phyloP scores from a whole-genome alignment of 2,797 vertebrate genomes.

The Tauraco hartlaubi region DNA sequence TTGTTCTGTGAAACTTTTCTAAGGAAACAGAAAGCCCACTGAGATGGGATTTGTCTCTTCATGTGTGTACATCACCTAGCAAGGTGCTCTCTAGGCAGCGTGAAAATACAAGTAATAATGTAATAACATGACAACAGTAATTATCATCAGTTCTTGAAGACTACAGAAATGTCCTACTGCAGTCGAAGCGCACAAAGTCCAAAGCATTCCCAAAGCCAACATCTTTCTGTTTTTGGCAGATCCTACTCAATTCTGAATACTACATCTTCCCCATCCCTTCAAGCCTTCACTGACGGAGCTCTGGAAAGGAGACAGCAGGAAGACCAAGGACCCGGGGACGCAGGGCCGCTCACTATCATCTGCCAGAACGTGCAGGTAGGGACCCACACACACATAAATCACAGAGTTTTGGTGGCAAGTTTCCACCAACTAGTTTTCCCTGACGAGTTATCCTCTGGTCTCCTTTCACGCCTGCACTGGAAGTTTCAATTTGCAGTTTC shows the following conservation, averaged over 20 bases:
- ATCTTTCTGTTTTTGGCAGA: constrained; percentile 71
- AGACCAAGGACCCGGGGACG: constrained; percentile 84
- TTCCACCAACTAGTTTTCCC: neutral
- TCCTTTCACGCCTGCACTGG: neutral
- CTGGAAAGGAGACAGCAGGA: constrained; percentile 88
- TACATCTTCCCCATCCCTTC: constrained; percentile 75
- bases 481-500: neutral
- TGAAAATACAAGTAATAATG: neutral
- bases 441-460: rapidly evolving
- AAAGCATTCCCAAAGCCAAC: neutral
- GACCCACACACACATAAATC: neutral
- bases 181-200: neutral
- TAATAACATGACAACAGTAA: neutral
- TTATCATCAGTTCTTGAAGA: neutral
- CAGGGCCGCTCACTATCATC: constrained; percentile 84
- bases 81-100: neutral
- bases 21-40: neutral
- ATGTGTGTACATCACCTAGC: neutral
- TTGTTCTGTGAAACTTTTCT: neutral
- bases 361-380: constrained; percentile 93
- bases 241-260: constrained; percentile 92
- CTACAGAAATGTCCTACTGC: neutral
- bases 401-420: neutral
- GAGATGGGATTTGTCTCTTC: neutral
- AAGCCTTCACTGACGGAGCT: constrained; percentile 83